Evolutionary conservation across 2,797 vertebrate species (phyloP), one percentile per base, ranked within the genome.

Genomic region (Sciurus vulgaris): DNA sequence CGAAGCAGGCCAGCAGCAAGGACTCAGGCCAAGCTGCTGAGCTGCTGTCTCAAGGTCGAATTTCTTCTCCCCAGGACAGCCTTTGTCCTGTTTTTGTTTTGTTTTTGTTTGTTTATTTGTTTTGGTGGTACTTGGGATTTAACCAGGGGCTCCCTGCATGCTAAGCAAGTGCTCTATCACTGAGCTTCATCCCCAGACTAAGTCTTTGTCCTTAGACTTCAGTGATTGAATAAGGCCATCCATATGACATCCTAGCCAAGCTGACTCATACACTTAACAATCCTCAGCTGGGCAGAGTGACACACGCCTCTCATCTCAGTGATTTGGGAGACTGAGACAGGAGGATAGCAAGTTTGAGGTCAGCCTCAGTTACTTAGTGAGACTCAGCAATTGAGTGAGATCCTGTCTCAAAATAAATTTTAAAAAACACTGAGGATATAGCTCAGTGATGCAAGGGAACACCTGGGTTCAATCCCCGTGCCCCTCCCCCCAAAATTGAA

Each of bases 261-360:
- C 4, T 83, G 65, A 79, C 47, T 91, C 17, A 74, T 59, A 72
- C 67, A 94, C 86, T 35, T 92, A 91, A n/a, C 51, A 67, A 26
- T 28, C 44, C 61, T 26, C 59, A 26, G 59, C 24, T 10, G 59
- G 59, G 59, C 9, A 9, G 26, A 22, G 9, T 61, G 59, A 24
- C 9, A 26, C 59, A 61, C 2, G 24, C 24, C 59, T 61, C 9
- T 61, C 8, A 61, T 24, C 59, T 61, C 59, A 61, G 59, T 24
- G 24, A 26, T 61, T 61, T 24, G 3, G 24, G 9, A 61, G 59
- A 61, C 59, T 26, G 59, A 61, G 59, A 26, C 24, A 61, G 59
- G 59, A 61, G 59, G 24, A 61, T 26, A 10, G 24, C 59, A 61
- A 61, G 22, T 10, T 61, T 61, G 59, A 61, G 22, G 59, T 24